Conservation (phyloP, 2,888 invertebrate genomes). For the Sipha maydis region DNA sequence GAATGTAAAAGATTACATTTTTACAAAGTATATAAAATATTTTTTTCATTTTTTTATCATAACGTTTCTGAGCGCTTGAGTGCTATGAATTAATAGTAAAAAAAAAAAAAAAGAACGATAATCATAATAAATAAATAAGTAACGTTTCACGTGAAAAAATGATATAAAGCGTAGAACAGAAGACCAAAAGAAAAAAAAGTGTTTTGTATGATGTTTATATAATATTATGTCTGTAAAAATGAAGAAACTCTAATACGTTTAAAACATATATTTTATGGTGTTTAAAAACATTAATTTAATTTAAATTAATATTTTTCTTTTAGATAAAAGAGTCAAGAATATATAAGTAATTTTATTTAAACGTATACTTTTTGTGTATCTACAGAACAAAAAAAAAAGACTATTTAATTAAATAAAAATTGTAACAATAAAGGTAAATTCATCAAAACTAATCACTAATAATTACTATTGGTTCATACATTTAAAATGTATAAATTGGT, state of each 20-base stretch:
- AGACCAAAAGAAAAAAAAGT: background rate
- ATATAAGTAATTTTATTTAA: too few relatives aligned
- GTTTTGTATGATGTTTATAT: background rate
- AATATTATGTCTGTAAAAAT: conserved; percentile 8
- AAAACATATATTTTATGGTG: background rate
- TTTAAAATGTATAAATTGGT: too few relatives aligned
- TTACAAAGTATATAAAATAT: background rate
- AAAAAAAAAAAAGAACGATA: background rate
- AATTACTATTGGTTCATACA: too few relatives aligned
- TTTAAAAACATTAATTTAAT: background rate
- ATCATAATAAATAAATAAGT: conserved; percentile 21
- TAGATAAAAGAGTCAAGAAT: background rate
- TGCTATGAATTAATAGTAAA: background rate
- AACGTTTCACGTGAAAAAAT: conserved; percentile 16
- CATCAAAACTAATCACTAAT: too few relatives aligned
- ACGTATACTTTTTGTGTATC: too few relatives aligned
- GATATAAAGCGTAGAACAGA: background rate
- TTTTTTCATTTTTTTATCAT: conserved; percentile 30
- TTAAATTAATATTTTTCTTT: background rate
- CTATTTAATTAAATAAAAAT: background rate
- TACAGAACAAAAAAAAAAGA: background rate
- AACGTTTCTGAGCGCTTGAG: conserved; percentile 11
- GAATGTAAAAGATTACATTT: conserved; percentile 23
- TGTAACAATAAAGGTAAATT: background rate
- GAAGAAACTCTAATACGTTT: background rate